A percentile compares a stretch with the other conserved stretches of the same genome.
Conservation (phyloP, 1,140 invertebrate species). For the Oscheius sp. region DNA sequence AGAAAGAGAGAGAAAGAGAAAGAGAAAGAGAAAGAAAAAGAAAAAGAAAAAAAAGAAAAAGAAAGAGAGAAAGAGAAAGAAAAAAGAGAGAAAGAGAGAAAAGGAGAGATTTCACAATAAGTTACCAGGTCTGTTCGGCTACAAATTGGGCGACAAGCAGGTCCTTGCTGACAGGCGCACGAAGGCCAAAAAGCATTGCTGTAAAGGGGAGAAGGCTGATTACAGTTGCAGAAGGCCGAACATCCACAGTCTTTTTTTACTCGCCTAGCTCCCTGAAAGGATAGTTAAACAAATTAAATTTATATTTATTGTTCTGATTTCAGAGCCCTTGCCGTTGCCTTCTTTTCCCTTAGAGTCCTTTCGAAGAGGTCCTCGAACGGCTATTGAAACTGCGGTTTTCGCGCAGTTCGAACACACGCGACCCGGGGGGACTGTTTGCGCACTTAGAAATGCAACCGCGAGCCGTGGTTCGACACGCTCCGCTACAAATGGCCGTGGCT, state of each 20-base stretch:
- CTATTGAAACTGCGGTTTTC: slow-evolving; percentile 11
- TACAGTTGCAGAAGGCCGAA: slow-evolving; percentile 24
- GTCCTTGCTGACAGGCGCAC: slow-evolving; percentile 23
- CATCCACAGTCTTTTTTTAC: slow-evolving; percentile 28
- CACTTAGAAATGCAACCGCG: slow-evolving; percentile 13
- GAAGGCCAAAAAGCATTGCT: slow-evolving; percentile 6
- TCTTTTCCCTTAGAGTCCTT: too few species aligned
- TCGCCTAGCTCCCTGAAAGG: neutral
- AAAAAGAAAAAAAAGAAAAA: too few species aligned
- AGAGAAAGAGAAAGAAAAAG: too few species aligned
- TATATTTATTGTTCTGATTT: too few species aligned
- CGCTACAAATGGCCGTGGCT: neutral
- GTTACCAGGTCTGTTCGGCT: slow-evolving; percentile 18
- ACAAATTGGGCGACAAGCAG: slow-evolving; percentile 22
- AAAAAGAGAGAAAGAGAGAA: neutral
- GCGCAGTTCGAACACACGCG: neutral
- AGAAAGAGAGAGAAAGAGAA: too few species aligned
- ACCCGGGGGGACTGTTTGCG: neutral
- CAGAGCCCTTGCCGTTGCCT: too few species aligned
- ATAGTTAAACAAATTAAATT: too few species aligned
- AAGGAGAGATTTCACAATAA: neutral
- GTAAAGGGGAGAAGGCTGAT: too few species aligned
- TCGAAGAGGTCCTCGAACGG: neutral
- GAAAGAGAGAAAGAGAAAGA: too few species aligned
- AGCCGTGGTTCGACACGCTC: slow-evolving; percentile 1